Conservation (phyloP, 1,140 invertebrate genomes). For the Planococcus citri region DNA sequence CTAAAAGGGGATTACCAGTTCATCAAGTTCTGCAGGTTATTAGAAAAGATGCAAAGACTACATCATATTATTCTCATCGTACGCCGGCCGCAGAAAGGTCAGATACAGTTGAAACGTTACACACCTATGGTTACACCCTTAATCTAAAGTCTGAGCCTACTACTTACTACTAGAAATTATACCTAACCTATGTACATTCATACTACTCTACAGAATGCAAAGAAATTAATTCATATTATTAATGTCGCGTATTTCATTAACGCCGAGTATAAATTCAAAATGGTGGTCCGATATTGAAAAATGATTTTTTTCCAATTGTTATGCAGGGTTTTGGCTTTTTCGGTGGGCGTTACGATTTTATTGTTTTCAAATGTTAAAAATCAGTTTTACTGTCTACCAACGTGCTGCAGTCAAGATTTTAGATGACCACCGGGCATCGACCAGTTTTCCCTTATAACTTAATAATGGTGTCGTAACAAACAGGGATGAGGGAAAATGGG, state of each 20-base stretch:
- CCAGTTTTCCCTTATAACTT: no score
- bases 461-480: no score
- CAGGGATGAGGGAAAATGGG: no score
- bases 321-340: no score
- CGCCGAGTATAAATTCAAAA: background rate
- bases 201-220: no score
- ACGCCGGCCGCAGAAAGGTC: background rate
- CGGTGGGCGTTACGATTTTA: no score
- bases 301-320: background rate
- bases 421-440: no score
- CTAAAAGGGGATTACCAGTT: slow-evolving; percentile 17
- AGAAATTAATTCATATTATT: slow-evolving; percentile 1
- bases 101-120: slow-evolving; percentile 16
- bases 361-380: no score
- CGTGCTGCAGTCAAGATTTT: no score
- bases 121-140: slow-evolving; percentile 16
- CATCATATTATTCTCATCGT: slow-evolving; percentile 18
- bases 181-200: no score
- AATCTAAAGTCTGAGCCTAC: slow-evolving; percentile 13
- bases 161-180: no score
- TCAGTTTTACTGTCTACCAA: no score
- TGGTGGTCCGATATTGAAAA: slow-evolving; percentile 1
- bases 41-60: background rate
- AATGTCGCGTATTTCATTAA: slow-evolving; percentile 15
- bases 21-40: slow-evolving; percentile 19